phyloP scores from a whole-genome alignment of 1,140 invertebrate genomes.

The Grapholita molesta region DNA sequence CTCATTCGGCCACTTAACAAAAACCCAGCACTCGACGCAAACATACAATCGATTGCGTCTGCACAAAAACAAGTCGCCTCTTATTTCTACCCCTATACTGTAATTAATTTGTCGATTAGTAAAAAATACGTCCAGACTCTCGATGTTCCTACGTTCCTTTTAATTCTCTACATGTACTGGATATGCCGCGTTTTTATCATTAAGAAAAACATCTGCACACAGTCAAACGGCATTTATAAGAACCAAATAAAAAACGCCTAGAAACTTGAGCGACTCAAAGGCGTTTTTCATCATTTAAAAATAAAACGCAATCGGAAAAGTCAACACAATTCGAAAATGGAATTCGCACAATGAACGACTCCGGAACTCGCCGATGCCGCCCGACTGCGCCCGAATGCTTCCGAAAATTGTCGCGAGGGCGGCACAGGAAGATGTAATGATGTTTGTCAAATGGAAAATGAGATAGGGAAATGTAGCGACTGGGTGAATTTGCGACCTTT shows the following conservation, averaged over 20 bases:
- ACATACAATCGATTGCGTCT: slow-evolving; percentile 1
- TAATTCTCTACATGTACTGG: not conserved
- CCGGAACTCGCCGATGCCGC: slow-evolving; percentile 38
- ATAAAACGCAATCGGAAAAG: not conserved
- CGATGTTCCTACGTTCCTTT: not conserved
- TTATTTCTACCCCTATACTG: slow-evolving; percentile 3
- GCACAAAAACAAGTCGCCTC: not conserved
- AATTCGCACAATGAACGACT: slow-evolving; percentile 27
- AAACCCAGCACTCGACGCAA: slow-evolving; percentile 2
- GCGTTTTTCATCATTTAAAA: not conserved
- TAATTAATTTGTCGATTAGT: slow-evolving; percentile 9
- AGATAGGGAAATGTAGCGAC: slow-evolving; percentile 71
- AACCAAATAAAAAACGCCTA: not conserved
- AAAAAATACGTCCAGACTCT: slow-evolving; percentile 1
- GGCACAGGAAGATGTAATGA: slow-evolving; percentile 70
- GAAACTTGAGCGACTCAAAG: not conserved
- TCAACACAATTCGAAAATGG: slow-evolving; percentile 27
- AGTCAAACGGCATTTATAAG: not conserved
- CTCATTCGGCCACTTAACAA: slow-evolving; percentile 7
- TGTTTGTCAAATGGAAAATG: slow-evolving; percentile 78
- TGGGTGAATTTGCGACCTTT: slow-evolving; percentile 53
- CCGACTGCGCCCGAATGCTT: slow-evolving; percentile 45
- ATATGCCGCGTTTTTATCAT: not conserved
- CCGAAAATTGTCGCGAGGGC: slow-evolving; percentile 45
- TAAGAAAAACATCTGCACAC: not conserved